Conservation (phyloP, 1,140 invertebrate genomes). For the Sinonovacula constricta region DNA sequence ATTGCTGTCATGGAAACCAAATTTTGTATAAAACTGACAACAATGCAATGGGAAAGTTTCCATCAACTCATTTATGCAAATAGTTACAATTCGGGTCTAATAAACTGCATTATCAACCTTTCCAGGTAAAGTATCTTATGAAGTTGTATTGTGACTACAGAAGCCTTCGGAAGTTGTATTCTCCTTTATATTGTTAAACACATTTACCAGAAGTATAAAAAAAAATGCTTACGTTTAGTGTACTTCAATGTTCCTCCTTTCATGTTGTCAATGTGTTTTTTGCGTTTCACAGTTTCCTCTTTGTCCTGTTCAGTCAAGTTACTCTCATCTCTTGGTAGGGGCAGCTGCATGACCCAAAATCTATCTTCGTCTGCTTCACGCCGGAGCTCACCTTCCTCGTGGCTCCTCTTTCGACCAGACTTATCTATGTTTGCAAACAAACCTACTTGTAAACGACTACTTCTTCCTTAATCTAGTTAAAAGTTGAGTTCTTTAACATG, state of each 20-base stretch:
- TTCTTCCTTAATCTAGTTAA: neutral
- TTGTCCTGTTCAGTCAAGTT: neutral
- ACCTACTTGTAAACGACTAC: neutral
- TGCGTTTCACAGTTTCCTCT: slow-evolving; percentile 35
- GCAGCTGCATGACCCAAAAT: neutral
- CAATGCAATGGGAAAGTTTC: neutral
- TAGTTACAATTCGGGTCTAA: slow-evolving; percentile 1
- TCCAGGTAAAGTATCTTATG: neutral
- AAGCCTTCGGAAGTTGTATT: neutral
- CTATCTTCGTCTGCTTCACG: slow-evolving; percentile 2
- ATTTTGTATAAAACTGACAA: too few relatives aligned
- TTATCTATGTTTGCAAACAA: slow-evolving; percentile 36
- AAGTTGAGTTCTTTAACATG: neutral
- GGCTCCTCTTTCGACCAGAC: slow-evolving; percentile 35
- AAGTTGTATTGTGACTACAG: neutral
- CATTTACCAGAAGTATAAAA: neutral
- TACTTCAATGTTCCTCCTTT: slow-evolving; percentile 4
- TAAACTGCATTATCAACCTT: neutral
- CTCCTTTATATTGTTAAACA: neutral
- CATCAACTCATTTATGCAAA: neutral
- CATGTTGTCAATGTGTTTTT: slow-evolving; percentile 38
- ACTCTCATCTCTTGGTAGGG: too few relatives aligned
- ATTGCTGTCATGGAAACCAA: too few relatives aligned
- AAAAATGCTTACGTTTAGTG: neutral
- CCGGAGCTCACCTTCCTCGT: slow-evolving; percentile 40